Base-by-base conservation (phyloP, 2,113 vertebrate genomes). In the Ammodytes dubius region DNA sequence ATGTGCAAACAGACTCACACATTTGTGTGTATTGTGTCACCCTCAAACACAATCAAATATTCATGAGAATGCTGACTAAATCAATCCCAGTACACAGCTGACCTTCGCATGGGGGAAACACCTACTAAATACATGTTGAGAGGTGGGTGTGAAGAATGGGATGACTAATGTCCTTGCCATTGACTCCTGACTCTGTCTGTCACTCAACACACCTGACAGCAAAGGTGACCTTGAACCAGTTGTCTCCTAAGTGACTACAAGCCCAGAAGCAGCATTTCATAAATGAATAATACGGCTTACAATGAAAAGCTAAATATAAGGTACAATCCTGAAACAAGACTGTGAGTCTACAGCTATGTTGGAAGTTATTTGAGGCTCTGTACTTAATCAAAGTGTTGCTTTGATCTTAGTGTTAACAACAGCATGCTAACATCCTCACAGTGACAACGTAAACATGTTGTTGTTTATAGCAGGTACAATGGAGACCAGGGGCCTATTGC, bases 201-300 rank as follows among this genome's bases (percentile, higher is more conserved):
- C 67, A 69, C 13, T 77, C 76, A 77, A 66, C 54, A 63, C 35
- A 86, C 74, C 76, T 82, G 78, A 77, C 82, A 87, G 58, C 43
- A 79, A 78, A 82, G 59, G 73, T 86, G 58, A 88, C 71, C 66
- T 82, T 71, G 19, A 35, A n/a, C 13, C 64, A 60, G 12, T 76
- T 68, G 39, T 74, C 77, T 59, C 6, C 37, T 35, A 65, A 14
- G 59, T 19, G 2, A 27, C 12, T 50, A 71, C 7, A 46, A 42
- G 2, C 0, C 40, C 42, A 35, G 74, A 85, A 64, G 4, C 72
- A 68, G 52, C 12, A 58, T 63, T 54, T 57, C 7, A 78, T 45
- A 2, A 61, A 27, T 9, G 64, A 15, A 37, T 15, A 67, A 54
- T 50, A 27, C 27, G 27, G 27, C 27, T 27, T 15, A 70, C 10